Evolutionary conservation across 2,888 invertebrate genomes (phyloP).

Genomic region (Julus scanicus): DNA sequence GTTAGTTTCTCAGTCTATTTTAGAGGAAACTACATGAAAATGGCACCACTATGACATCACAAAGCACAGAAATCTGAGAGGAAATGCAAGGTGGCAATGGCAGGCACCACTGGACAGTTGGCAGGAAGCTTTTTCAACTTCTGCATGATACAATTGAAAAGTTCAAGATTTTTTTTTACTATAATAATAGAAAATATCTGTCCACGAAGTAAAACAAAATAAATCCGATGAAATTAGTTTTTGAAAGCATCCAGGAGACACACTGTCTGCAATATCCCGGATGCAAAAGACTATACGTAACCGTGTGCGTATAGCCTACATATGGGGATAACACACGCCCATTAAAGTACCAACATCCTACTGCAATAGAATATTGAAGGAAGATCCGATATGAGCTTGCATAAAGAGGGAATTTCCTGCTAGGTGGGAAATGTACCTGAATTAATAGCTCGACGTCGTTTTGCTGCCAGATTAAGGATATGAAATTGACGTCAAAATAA

Average conservation of each 20-base stretch:
- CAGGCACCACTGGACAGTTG: not conserved
- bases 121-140: not conserved
- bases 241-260: not conserved
- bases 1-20: not conserved
- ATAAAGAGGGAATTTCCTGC: not conserved
- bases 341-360: not conserved
- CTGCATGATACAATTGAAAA: not conserved
- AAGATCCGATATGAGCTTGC: not conserved
- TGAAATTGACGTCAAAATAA: not conserved
- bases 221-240: not conserved
- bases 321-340: not conserved
- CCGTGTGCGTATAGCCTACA: not conserved
- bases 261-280: conserved; percentile 1
- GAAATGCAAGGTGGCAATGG: not conserved
- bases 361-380: not conserved
- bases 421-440: not conserved
- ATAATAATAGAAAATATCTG: not conserved
- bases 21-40: not conserved
- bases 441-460: not conserved
- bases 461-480: not conserved
- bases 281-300: not conserved
- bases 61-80: not conserved
- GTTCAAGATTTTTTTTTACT: not conserved
- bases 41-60: not conserved
- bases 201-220: not conserved